Conservation (phyloP, 1,140 invertebrate genomes). For the Eurosta solidaginis region DNA sequence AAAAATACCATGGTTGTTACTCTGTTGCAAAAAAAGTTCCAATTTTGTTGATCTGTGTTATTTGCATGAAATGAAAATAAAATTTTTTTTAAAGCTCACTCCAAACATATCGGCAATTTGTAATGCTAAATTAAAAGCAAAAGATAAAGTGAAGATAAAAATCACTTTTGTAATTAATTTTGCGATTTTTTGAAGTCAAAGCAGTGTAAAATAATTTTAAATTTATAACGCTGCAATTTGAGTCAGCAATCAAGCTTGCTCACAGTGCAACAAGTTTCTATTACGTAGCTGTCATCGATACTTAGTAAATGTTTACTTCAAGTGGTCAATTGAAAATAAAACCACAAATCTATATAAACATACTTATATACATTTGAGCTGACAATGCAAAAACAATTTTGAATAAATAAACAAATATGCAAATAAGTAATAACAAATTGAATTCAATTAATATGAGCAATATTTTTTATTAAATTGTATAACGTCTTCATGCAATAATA, state of each 20-base stretch:
- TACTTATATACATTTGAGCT: neutral
- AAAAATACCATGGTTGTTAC: too few species aligned
- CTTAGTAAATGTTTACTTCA: neutral
- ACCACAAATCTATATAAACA: neutral
- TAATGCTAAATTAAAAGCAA: conserved; percentile 4
- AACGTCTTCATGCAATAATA: too few species aligned
- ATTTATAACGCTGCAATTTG: neutral
- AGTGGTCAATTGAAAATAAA: conserved; percentile 11
- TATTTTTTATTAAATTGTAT: neutral
- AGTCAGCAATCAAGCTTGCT: neutral
- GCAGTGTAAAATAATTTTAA: neutral
- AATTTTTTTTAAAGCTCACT: too few species aligned
- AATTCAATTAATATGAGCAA: neutral
- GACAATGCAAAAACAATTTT: neutral
- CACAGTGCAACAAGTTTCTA: conserved; percentile 4
- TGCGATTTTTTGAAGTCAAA: neutral
- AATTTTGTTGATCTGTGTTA: too few species aligned
- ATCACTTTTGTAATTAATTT: conserved; percentile 13
- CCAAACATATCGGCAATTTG: too few species aligned
- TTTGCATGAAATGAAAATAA: too few species aligned
- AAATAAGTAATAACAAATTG: neutral
- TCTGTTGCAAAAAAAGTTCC: too few species aligned
- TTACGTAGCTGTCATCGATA: neutral
- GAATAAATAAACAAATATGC: neutral
- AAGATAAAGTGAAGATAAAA: conserved; percentile 6